Conservation (phyloP, 2,113 vertebrate genomes). For the Labrus mixtus region DNA sequence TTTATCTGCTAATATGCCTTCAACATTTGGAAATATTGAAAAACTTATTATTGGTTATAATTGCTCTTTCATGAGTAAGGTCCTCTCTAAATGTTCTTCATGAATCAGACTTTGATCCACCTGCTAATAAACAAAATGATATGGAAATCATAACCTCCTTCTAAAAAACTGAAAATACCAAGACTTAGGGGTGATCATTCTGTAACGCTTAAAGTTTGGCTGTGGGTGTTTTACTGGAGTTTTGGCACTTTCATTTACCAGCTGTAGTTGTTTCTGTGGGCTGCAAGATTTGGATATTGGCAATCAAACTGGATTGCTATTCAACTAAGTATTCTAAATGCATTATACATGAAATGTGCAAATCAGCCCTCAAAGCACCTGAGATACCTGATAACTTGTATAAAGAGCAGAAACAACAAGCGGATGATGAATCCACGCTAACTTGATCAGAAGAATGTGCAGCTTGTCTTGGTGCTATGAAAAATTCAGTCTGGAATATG, state of each 20-base stretch:
- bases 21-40: no score
- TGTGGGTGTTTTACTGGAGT: neutral
- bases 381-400: neutral
- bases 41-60: no score
- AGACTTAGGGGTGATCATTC: no score
- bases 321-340: neutral
- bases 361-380: neutral
- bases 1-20: no score
- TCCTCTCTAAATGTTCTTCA: no score
- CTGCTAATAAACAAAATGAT: no score
- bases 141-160: no score
- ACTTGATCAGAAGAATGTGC: no score
- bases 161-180: neutral
- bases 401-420: neutral
- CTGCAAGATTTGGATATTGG: neutral
- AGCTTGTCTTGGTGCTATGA: neutral
- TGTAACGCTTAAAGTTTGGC: no score
- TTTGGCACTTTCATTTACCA: neutral
- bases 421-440: neutral
- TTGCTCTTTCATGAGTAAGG: no score
- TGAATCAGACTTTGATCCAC: no score
- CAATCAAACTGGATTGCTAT: neutral
- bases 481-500: no score
- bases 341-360: neutral
- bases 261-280: neutral